These are phyloP conservation scores for Dufourea novaeangliae DNA, from an alignment of 1,140 invertebrate genomes.

Conservation along the genomic window DNA sequence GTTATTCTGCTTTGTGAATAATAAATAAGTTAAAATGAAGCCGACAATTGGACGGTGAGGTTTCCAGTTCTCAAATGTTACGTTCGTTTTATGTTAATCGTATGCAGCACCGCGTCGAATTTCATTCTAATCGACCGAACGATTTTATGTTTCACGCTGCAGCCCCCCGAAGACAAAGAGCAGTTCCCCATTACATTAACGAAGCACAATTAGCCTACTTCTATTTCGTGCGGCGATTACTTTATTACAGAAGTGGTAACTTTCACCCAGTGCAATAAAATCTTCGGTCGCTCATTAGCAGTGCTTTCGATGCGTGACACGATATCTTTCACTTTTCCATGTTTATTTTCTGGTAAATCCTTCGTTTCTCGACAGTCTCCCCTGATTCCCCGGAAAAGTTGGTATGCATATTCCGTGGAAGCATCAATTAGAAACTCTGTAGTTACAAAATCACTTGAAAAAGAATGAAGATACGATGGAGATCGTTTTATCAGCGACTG, in stretches of 20 bases:
- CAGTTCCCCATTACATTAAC: neutral
- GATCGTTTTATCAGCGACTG: too few species aligned
- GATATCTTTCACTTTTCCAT: slow-evolving; percentile 30
- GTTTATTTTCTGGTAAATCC: neutral
- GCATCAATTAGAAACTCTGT: too few species aligned
- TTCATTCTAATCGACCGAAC: neutral
- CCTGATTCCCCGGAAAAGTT: too few species aligned
- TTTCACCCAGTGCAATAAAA: slow-evolving; percentile 42
- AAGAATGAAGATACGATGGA: too few species aligned
- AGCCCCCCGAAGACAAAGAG: neutral
- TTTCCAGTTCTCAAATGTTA: neutral
- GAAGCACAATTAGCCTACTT: neutral
- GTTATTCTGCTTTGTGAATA: too few species aligned
- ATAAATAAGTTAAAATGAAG: too few species aligned
- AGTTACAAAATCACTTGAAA: too few species aligned
- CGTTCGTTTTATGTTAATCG: neutral
- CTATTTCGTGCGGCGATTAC: slow-evolving; percentile 17
- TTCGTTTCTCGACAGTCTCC: neutral
- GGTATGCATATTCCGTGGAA: too few species aligned
- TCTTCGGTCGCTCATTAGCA: slow-evolving; percentile 22
- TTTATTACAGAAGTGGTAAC: slow-evolving; percentile 17
- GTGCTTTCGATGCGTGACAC: slow-evolving; percentile 21
- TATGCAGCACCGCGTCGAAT: neutral
- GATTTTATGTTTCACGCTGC: slow-evolving; percentile 6
- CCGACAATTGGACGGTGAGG: neutral